Conservation (phyloP, 2,888 invertebrate genomes). For the Leptopilina myrica region DNA sequence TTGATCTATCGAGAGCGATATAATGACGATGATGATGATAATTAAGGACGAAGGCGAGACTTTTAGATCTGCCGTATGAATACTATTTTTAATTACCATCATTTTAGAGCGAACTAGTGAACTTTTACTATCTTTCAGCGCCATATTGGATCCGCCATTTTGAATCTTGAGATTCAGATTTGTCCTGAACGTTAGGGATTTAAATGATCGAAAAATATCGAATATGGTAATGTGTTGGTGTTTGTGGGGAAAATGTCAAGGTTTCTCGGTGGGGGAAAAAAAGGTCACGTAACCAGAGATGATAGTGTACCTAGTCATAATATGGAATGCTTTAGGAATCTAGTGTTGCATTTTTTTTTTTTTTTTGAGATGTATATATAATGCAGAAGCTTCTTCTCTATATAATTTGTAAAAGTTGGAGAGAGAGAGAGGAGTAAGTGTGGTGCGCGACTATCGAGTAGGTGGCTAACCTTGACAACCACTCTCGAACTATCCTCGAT, state of each 20-base stretch:
- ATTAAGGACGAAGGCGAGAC: too few species aligned
- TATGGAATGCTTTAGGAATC: not conserved
- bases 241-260: not conserved
- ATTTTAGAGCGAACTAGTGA: too few species aligned
- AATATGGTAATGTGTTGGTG: too few species aligned
- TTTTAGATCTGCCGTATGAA: too few species aligned
- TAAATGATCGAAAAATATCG: too few species aligned
- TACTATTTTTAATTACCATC: too few species aligned
- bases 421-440: not conserved
- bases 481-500: constrained; percentile 45
- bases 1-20: not conserved
- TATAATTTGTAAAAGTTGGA: not conserved
- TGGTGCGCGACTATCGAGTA: constrained; percentile 54
- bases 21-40: not conserved
- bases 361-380: not conserved
- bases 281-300: constrained; percentile 1
- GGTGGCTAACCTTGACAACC: constrained; percentile 71
- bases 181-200: too few species aligned
- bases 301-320: not conserved
- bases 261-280: not conserved
- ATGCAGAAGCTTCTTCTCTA: not conserved
- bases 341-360: constrained; percentile 16
- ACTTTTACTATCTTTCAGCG: too few species aligned
- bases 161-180: too few species aligned
- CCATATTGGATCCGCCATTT: too few species aligned